Base-by-base conservation (phyloP, 2,113 vertebrate genomes). In the Mesoclemmys tuberculata region DNA sequence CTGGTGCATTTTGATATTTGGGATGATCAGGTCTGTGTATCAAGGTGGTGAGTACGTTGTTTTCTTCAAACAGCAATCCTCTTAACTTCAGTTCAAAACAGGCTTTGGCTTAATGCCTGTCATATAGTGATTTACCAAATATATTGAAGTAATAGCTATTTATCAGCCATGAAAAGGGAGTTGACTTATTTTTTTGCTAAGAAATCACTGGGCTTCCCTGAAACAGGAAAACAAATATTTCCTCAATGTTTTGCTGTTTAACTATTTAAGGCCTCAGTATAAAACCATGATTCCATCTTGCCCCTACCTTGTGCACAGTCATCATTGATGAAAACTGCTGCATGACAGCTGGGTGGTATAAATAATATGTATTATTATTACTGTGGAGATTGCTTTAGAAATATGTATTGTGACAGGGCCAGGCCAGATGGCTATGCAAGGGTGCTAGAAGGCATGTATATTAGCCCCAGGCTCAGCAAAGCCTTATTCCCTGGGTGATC, bases 61-160 rank as follows among this genome's bases (percentile, higher is more conserved):
- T 80, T 78, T 58, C 88, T 48, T 90, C 88, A 87, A 52, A 82
- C 68, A 91, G 38, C 51, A 88, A 26, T 78, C 56, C 27, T 61
- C 79, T 77, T 84, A 88, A 46, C 49, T 90, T 90, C 19, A 52
- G 41, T 90, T 94, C 84, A 95, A 96, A 85, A 54, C 35, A 91
- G 84, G 46, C 19, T 90, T 93, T 93, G 85, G 74, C 90, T 29
- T 78, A 74, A 88, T 85, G 88, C 84, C 29, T 88, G 84, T 84
- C 55, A 29, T 56, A 83, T 64, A 81, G 90, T 80, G 21, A 6
- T 2, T 11, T 84, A 19, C 29, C 18, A 8, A 71, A 88, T 93
- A 80, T 91, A 90, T 48, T 64, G 80, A 90, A 89, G 27, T 88
- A 86, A 90, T 54, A 91, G 49, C 82, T 19, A 5, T 22, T 21